These are phyloP conservation scores for Papilio protenor DNA, from an alignment of 2,888 invertebrate genomes.

Conservation along the genomic window DNA sequence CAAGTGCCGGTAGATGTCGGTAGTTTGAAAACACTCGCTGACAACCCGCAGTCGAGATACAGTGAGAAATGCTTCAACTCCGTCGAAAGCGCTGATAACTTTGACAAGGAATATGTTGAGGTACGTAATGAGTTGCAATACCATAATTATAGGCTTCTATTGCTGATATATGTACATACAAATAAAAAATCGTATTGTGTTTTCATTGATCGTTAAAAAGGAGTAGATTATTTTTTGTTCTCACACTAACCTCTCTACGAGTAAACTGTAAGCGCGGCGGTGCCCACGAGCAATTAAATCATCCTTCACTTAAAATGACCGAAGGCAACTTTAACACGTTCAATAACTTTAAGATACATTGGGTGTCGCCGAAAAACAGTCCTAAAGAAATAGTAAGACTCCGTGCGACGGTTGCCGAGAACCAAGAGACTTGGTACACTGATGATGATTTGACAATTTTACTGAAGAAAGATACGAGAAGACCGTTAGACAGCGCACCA, in stretches of 20 bases:
- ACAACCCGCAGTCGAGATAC: slow-evolving; percentile 63
- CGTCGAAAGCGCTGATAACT: slow-evolving; percentile 73
- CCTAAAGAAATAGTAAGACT: slow-evolving; percentile 64
- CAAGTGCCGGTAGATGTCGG: slow-evolving; percentile 64
- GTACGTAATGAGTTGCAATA: slow-evolving; percentile 51
- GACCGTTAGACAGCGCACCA: slow-evolving; percentile 67
- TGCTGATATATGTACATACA: too few relatives aligned
- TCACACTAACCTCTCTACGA: too few relatives aligned
- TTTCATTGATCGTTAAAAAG: too few relatives aligned
- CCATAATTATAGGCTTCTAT: not conserved
- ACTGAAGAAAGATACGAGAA: slow-evolving; percentile 63
- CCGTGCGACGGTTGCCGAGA: slow-evolving; percentile 77
- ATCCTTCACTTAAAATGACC: too few relatives aligned
- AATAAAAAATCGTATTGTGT: too few relatives aligned
- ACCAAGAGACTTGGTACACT: slow-evolving; percentile 71
- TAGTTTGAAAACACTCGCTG: slow-evolving; percentile 69
- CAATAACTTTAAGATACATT: slow-evolving; percentile 65
- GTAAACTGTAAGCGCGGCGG: too few relatives aligned
- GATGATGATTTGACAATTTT: slow-evolving; percentile 63
- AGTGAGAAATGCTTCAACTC: slow-evolving; percentile 72
- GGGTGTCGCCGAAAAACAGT: slow-evolving; percentile 71
- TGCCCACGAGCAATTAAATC: too few relatives aligned
- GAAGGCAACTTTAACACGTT: not conserved
- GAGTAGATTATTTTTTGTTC: too few relatives aligned
- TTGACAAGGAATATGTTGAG: slow-evolving; percentile 67